Evolutionary conservation across 2,888 invertebrate genomes (phyloP), one percentile per base, ranked within the genome.

Genomic region (Heteromyza rotundicornis): DNA sequence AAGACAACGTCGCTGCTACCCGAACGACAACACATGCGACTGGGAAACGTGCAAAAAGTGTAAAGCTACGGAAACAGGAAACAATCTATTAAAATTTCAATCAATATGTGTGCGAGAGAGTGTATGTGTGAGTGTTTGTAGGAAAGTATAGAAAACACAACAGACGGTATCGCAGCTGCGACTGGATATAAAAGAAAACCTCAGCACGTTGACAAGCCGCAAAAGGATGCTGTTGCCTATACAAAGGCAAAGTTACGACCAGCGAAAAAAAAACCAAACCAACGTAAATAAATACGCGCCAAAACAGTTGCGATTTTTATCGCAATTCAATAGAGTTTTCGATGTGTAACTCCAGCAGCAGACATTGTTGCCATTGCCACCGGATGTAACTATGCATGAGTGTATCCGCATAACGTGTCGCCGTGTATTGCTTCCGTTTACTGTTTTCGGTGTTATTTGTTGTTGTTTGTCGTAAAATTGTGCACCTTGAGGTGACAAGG

Each of bases 261-360:
- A 47, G 19, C 47, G 19, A 47, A 14, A 17, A 2, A 40, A 40
- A 40, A 40, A n/a, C 40, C 40, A 40, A 3, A 40, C 8, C 5
- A 40, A 47, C 19, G 67, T 64, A 27, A 27, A 27, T 7, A 40
- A 40, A 47, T 19, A 68, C 65, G 57, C 56, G 63, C 62, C 58
- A 63, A 67, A 66, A 68, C 76, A 74, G 73, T 77, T 75, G 79
- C 79, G 79, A 79, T 77, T 78, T 78, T 79, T 77, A 77, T 77
- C 77, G 76, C 75, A 72, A 77, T 77, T 77, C 77, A 77, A 77
- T 79, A 78, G 77, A 77, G 70, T 71, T 76, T 70, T 49, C 53
- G 60, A 52, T n/a, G n/a, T n/a, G 50, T n/a, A 40, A n/a, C 47
- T 2, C 7, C 17, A 5, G 47, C 47, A 19, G 20, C 17, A 5